A percentile compares a stretch with the other conserved stretches of the same genome.
Conservation (phyloP, 2,888 invertebrate species). For the Rhodophaea formosa region DNA sequence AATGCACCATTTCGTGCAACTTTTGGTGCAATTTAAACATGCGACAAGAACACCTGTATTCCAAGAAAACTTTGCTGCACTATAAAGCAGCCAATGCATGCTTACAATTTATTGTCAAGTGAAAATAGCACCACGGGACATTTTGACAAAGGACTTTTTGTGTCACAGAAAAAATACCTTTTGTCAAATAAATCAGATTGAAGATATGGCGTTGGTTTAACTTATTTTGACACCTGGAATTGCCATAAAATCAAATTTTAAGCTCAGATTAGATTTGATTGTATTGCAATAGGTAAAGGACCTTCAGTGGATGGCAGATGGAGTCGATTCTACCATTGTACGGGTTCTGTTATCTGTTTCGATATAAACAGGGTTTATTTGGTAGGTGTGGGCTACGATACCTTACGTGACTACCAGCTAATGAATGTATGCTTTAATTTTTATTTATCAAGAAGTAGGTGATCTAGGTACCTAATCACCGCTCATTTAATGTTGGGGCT, state of each 20-base stretch:
- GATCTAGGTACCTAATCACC: too few species aligned
- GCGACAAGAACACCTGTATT: constrained; percentile 7
- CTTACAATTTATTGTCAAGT: constrained; percentile 1
- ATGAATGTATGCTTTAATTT: too few species aligned
- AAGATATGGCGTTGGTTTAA: constrained; percentile 7
- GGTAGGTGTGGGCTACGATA: too few species aligned
- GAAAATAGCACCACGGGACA: not conserved
- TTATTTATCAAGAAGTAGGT: too few species aligned
- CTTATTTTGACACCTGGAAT: constrained; percentile 45
- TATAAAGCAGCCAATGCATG: not conserved
- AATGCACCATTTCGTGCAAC: too few species aligned
- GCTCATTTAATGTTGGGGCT: too few species aligned
- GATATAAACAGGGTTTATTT: too few species aligned
- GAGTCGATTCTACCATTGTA: too few species aligned
- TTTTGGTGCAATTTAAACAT: too few species aligned
- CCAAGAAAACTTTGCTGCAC: not conserved
- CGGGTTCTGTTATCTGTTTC: too few species aligned
- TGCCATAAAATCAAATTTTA: constrained; percentile 45
- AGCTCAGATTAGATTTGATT: not conserved
- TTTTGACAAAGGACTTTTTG: constrained; percentile 1
- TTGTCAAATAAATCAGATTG: constrained; percentile 9
- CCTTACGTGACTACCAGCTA: too few species aligned
- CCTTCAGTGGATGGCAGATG: too few species aligned
- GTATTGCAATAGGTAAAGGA: not conserved
- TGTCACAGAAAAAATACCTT: constrained; percentile 1